These are phyloP conservation scores for Parochlus steinenii DNA, from an alignment of 2,888 invertebrate species.

Conservation along the genomic window DNA sequence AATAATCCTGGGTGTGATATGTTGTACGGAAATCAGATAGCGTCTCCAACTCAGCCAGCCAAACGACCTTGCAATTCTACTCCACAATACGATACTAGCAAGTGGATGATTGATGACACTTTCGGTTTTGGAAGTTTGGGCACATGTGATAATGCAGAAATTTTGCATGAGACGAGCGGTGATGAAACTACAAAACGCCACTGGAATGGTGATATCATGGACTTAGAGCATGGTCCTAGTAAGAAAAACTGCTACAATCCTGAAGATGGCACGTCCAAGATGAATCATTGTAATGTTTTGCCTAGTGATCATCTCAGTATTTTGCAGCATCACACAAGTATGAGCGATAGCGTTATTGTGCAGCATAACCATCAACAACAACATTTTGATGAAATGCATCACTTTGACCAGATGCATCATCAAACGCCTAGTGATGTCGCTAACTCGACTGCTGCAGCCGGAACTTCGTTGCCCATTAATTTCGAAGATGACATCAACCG, in stretches of 20 bases:
- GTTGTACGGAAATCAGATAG: not conserved
- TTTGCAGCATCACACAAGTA: no score
- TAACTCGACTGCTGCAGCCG: no score
- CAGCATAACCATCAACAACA: slow-evolving; percentile 3
- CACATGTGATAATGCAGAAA: not conserved
- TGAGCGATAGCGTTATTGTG: not conserved
- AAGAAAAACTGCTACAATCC: no score
- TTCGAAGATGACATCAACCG: slow-evolving; percentile 51
- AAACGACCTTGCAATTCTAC: slow-evolving; percentile 15
- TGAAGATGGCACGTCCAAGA: not conserved
- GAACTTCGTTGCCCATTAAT: slow-evolving; percentile 23
- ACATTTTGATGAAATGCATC: not conserved
- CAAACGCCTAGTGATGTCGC: not conserved
- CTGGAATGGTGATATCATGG: slow-evolving; percentile 16
- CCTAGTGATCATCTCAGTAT: no score
- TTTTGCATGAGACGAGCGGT: slow-evolving; percentile 6
- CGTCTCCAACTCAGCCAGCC: slow-evolving; percentile 9
- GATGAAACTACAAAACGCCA: slow-evolving; percentile 14
- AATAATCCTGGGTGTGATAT: slow-evolving; percentile 10
- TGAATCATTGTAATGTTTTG: slow-evolving; percentile 3
- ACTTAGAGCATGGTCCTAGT: no score
- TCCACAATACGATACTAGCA: slow-evolving; percentile 9
- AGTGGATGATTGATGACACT: slow-evolving; percentile 13
- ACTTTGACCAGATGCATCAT: not conserved
- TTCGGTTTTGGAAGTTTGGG: slow-evolving; percentile 12